Evolutionary conservation across 2,797 vertebrate genomes (phyloP).

Genomic region (Tolypeutes matacus): DNA sequence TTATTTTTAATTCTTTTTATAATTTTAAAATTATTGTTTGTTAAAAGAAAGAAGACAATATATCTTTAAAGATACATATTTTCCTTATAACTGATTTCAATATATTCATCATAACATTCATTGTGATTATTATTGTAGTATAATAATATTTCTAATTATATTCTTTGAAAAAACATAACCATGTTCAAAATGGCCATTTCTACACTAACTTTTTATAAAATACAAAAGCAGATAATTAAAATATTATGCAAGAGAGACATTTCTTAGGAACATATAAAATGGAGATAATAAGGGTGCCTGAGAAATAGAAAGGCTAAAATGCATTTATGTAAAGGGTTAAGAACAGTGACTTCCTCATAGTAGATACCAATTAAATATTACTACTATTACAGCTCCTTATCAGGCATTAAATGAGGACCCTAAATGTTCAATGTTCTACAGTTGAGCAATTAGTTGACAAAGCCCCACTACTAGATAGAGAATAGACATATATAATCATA

Average conservation of each 20-base stretch:
- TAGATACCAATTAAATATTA: not conserved
- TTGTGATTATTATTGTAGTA: not conserved
- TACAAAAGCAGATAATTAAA: not conserved
- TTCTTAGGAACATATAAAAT: not conserved
- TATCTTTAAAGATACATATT: not conserved
- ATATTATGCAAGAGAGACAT: not conserved
- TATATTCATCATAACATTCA: not conserved
- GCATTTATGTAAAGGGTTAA: not conserved
- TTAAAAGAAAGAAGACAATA: not conserved
- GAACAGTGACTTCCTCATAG: not conserved
- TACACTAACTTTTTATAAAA: not conserved
- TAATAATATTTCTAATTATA: not conserved
- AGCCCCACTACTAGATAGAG: not conserved
- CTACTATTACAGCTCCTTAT: not conserved
- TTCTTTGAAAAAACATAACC: not conserved
- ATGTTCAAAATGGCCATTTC: not conserved
- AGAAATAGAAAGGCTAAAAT: not conserved
- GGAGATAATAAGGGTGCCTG: not conserved
- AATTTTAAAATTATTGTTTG: not conserved
- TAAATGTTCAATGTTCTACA: not conserved
- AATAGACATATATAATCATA: not conserved
- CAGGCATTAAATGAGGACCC: not conserved
- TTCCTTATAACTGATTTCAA: not conserved
- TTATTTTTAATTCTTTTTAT: too few relatives aligned
- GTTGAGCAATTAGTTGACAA: not conserved